A percentile compares a stretch with the other conserved stretches of the same genome.
phyloP scores from a whole-genome alignment of 2,797 vertebrate species.

The Sciurus vulgaris region DNA sequence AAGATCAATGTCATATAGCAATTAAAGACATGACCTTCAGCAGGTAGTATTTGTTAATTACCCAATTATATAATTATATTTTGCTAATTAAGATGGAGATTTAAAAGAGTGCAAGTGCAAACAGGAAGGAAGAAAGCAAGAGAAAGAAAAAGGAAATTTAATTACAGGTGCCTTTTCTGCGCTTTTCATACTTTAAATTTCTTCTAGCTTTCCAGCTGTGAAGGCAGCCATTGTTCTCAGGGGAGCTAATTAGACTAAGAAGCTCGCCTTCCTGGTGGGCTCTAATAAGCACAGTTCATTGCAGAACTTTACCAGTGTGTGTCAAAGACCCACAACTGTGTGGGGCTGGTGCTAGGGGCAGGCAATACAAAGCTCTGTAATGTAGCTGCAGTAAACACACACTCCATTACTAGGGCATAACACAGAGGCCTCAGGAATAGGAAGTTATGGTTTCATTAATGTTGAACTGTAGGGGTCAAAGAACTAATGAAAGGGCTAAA shows the following conservation, averaged over 20 bases:
- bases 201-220: slow-evolving; percentile 78
- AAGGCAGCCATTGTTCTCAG: slow-evolving; percentile 81
- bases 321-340: slow-evolving; percentile 79
- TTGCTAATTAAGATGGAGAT: slow-evolving; percentile 63
- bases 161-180: slow-evolving; percentile 80
- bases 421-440: slow-evolving; percentile 50
- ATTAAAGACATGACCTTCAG: slow-evolving; percentile 31
- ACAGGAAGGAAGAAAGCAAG: background rate
- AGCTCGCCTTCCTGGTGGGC: slow-evolving; percentile 83
- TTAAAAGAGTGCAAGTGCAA: background rate
- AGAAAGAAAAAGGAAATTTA: slow-evolving; percentile 47
- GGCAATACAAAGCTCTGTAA: slow-evolving; percentile 59
- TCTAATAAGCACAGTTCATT: slow-evolving; percentile 85
- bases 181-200: slow-evolving; percentile 73
- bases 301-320: slow-evolving; percentile 75
- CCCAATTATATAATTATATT: background rate
- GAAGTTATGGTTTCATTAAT: slow-evolving; percentile 81
- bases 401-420: slow-evolving; percentile 60
- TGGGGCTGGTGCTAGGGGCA: slow-evolving; percentile 71
- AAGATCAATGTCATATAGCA: background rate
- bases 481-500: slow-evolving; percentile 82
- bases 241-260: slow-evolving; percentile 86
- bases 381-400: slow-evolving; percentile 76
- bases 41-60: background rate
- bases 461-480: slow-evolving; percentile 82